phyloP scores from a whole-genome alignment of 2,888 invertebrate genomes.

The Gryllus longicercus region DNA sequence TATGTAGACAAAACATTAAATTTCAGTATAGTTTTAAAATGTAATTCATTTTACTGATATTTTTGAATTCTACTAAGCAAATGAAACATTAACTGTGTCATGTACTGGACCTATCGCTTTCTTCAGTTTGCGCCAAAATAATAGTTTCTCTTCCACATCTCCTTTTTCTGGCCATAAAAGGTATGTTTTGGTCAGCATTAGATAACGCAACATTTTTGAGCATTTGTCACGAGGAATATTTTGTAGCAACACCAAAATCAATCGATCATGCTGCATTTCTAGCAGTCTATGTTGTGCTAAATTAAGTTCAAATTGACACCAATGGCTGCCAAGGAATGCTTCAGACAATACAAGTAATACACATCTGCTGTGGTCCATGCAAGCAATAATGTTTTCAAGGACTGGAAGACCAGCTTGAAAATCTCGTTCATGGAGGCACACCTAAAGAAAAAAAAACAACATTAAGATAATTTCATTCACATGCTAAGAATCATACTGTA shows the following conservation, averaged over 20 bases:
- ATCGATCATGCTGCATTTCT: constrained; percentile 59
- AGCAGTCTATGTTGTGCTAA: constrained; percentile 63
- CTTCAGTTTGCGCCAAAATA: constrained; percentile 52
- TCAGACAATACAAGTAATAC: constrained; percentile 63
- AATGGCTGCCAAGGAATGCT: constrained; percentile 62
- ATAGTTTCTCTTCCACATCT: constrained; percentile 40
- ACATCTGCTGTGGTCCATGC: constrained; percentile 63
- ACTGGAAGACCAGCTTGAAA: constrained; percentile 67
- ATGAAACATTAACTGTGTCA: neutral
- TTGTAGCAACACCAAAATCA: constrained; percentile 63
- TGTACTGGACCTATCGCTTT: neutral
- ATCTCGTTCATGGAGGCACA: constrained; percentile 68
- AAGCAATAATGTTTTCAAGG: constrained; percentile 65
- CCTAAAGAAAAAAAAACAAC: constrained; percentile 54
- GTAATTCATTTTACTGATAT: too few species aligned
- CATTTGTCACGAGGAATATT: constrained; percentile 59
- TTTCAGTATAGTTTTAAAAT: too few species aligned
- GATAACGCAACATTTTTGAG: constrained; percentile 61
- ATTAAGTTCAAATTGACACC: constrained; percentile 72
- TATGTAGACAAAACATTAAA: too few species aligned
- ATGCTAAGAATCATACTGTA: too few species aligned
- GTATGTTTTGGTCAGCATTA: constrained; percentile 67
- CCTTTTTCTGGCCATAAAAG: constrained; percentile 60
- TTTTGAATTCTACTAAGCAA: neutral
- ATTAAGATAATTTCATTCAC: neutral